Base-by-base conservation (phyloP, 2,888 invertebrate species). In the Drosophila basisetae region DNA sequence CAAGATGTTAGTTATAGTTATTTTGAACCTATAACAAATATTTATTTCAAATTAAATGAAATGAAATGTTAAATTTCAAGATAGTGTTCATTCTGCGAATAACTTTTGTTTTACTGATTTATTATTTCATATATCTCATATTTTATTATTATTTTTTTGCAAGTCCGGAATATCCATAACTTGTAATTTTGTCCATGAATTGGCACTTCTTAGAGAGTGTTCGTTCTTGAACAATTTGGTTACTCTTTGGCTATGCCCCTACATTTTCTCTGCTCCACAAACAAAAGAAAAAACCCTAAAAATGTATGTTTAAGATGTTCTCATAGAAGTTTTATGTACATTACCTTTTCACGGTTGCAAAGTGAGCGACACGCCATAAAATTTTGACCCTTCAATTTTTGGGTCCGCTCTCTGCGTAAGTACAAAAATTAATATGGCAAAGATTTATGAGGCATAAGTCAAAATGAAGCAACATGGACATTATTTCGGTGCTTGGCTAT, bases 231-330 rank as follows among this genome's bases (percentile, higher is more conserved):
- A 43, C 22, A 43, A 43, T 3, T 43, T 43, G 3, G 22, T 7
- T 47, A 7, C 7, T 13, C 13, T 22, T 47, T 47, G 11, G 11
- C 10, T 41, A n/a, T 41, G 43, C 13, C 10, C 72, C 75, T 70
- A 61, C 65, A 68, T 49, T 65, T 66, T 13, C 35, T 54, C 37
- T 52, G 49, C 53, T 65, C 41, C 9, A n/a, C 39, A 39, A n/a
- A n/a, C 41, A 41, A n/a, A 41, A 0, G 16, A 35, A 35, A 35
- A 35, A 35, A 0, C 5, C 10, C 13, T 4, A 2, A 22, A 18
- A 4, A 55, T 28, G 53, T 22, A 41, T 68, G 53, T 31, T 18
- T 35, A 25, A 31, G 41, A 13, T 58, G 30, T 30, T 16, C 30
- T 16, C 25, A 47, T 16, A 25, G 16, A 25, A 25, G 4, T 47